These are phyloP conservation scores for Oxyscelio sp. DNA, from an alignment of 2,888 invertebrate species.

Conservation along the genomic window DNA sequence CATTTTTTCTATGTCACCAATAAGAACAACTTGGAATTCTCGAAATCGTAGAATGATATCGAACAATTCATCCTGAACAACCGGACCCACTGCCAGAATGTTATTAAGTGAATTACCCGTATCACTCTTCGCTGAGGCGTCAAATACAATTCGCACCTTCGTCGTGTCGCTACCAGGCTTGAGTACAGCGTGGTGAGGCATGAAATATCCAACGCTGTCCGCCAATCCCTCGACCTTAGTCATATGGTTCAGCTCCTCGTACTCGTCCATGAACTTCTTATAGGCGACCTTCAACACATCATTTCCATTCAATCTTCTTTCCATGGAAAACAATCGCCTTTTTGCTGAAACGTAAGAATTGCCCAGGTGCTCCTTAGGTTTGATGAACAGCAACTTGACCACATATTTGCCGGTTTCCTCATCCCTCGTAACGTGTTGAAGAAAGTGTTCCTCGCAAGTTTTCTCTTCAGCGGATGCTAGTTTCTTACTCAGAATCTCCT, in stretches of 20 bases:
- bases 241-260: slow-evolving; percentile 49
- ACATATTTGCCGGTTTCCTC: too few relatives aligned
- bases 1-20: slow-evolving; percentile 38
- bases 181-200: slow-evolving; percentile 47
- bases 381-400: too few relatives aligned
- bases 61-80: slow-evolving; percentile 23
- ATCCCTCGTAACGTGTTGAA: too few relatives aligned
- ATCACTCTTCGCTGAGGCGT: slow-evolving; percentile 32
- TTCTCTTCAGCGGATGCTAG: too few relatives aligned
- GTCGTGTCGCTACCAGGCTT: slow-evolving; percentile 35
- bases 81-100: slow-evolving; percentile 30
- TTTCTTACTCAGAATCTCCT: too few relatives aligned
- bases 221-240: slow-evolving; percentile 5
- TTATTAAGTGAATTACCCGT: slow-evolving; percentile 9
- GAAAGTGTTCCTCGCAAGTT: too few relatives aligned
- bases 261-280: slow-evolving; percentile 35
- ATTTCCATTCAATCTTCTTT: too few relatives aligned
- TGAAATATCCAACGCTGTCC: slow-evolving; percentile 15
- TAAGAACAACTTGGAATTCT: background rate
- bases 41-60: slow-evolving; percentile 6
- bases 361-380: too few relatives aligned
- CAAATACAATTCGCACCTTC: slow-evolving; percentile 47
- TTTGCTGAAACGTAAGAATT: too few relatives aligned
- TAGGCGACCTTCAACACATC: too few relatives aligned
- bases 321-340: too few relatives aligned